Percentiles rank a stretch among this genome's conserved stretches.
Evolutionary conservation across 2,113 vertebrate genomes (phyloP).

Genomic region (Vulpes vulpes): DNA sequence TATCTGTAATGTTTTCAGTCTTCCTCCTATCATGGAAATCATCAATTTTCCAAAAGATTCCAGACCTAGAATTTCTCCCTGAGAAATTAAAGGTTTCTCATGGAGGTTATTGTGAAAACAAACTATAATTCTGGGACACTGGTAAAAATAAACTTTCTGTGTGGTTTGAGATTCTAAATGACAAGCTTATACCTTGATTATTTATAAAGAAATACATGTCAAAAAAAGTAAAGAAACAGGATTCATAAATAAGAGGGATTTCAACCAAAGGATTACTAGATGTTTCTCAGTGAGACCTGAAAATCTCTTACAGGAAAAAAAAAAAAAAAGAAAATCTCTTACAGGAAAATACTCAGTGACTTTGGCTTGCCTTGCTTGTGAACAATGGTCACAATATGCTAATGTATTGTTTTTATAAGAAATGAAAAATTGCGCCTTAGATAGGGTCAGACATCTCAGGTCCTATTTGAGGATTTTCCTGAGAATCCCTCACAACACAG

Average conservation of each 20-base stretch:
- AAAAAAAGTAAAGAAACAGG: not conserved
- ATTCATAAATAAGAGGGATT: not conserved
- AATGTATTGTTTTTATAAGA: not conserved
- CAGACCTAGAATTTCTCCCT: not conserved
- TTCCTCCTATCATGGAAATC: not conserved
- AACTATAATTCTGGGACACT: not conserved
- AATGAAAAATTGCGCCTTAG: not conserved
- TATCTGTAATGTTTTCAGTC: not conserved
- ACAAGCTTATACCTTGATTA: not conserved
- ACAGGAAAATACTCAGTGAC: not conserved
- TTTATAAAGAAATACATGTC: not conserved
- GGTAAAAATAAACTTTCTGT: not conserved
- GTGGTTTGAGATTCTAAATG: not conserved
- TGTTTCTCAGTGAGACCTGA: not conserved
- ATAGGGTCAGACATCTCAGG: not conserved
- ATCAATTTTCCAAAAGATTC: not conserved
- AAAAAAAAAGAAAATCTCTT: not conserved
- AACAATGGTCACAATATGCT: not conserved
- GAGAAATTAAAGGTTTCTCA: not conserved
- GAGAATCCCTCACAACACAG: not conserved
- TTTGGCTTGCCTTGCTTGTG: not conserved
- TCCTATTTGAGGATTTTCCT: not conserved
- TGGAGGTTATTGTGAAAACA: not conserved
- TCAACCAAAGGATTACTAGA: not conserved
- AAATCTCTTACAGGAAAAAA: not conserved